These are phyloP conservation scores for Sceloporus undulatus DNA, from an alignment of 2,113 vertebrate species.

Conservation along the genomic window DNA sequence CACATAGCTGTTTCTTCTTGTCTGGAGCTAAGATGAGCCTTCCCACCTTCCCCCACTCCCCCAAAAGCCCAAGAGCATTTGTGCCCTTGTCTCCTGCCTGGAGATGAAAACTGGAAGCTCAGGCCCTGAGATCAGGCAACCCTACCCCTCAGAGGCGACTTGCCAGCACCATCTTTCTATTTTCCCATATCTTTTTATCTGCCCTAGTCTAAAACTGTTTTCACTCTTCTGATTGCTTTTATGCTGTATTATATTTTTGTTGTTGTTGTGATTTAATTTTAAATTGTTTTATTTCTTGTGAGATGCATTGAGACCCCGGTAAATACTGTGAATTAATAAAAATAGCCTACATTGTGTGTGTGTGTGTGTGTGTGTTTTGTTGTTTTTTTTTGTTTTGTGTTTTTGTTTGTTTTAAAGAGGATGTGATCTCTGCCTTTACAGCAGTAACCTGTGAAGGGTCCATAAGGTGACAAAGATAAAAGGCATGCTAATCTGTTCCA, in stretches of 20 bases:
- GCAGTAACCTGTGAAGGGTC: neutral
- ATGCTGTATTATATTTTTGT: neutral
- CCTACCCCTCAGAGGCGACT: neutral
- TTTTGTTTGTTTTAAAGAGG: neutral
- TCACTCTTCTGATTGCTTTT: neutral
- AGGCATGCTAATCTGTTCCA: neutral
- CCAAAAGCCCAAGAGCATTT: too few relatives aligned
- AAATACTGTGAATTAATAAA: neutral
- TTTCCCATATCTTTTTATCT: neutral
- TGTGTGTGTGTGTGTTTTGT: too few relatives aligned
- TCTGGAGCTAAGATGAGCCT: too few relatives aligned
- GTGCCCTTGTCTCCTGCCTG: too few relatives aligned
- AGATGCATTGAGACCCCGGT: neutral
- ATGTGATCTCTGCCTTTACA: neutral
- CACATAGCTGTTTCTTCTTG: too few relatives aligned
- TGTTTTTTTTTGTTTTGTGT: too few relatives aligned
- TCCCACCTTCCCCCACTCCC: too few relatives aligned
- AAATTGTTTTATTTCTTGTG: slow-evolving; percentile 8
- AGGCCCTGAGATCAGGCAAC: too few relatives aligned
- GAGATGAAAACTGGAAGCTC: too few relatives aligned
- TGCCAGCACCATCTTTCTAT: neutral
- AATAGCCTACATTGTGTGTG: too few relatives aligned
- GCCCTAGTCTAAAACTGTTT: neutral
- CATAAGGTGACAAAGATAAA: neutral
- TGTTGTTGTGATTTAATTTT: neutral